Evolutionary conservation across 2,113 vertebrate species (phyloP).

Genomic region (Nyctibius bracteatus): DNA sequence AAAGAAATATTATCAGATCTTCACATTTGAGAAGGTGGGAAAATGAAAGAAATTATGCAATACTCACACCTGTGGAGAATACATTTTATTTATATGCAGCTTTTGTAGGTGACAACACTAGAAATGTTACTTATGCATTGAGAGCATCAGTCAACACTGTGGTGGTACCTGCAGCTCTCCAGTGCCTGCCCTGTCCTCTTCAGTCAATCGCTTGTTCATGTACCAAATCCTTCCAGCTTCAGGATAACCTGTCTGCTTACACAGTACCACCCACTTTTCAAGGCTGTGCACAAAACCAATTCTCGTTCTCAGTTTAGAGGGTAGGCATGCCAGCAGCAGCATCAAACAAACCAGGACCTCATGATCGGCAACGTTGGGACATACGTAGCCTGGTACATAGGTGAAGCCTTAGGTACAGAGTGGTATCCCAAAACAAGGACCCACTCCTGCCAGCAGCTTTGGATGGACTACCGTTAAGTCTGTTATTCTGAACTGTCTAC

Average conservation of each 20-base stretch:
- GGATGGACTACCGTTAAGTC: neutral
- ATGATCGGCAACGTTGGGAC: rapidly evolving
- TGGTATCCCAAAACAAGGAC: neutral
- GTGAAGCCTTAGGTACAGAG: neutral
- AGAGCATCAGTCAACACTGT: neutral
- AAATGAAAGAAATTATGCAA: neutral
- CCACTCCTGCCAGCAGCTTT: neutral
- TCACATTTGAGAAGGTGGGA: neutral
- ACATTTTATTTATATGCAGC: neutral
- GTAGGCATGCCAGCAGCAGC: neutral
- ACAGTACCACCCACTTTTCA: neutral
- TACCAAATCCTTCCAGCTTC: neutral
- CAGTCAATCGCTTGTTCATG: neutral
- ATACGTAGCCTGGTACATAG: neutral
- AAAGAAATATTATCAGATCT: neutral
- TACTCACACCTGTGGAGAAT: neutral
- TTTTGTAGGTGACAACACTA: neutral
- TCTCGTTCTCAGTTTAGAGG: neutral
- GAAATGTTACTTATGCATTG: neutral
- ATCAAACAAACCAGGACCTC: neutral
- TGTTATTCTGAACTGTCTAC: neutral
- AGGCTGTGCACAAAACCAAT: neutral
- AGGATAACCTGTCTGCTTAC: neutral
- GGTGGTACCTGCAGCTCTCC: rapidly evolving
- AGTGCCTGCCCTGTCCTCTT: neutral